Evolutionary conservation across 1,140 invertebrate genomes (phyloP).

Genomic region (Drosophila nigrodunni): DNA sequence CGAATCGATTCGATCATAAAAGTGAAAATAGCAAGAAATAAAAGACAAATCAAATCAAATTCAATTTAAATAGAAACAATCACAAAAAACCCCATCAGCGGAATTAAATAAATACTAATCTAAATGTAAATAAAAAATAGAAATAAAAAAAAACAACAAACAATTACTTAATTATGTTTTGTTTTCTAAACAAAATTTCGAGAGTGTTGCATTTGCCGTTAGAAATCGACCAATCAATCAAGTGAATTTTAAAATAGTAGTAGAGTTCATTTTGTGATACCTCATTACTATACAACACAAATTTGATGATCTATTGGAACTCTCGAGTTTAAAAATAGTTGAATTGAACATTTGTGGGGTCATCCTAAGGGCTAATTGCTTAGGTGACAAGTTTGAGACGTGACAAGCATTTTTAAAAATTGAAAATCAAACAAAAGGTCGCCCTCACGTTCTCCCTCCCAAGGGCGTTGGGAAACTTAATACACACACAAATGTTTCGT

Average conservation of each 20-base stretch:
- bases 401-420: slow-evolving; percentile 35
- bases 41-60: neutral
- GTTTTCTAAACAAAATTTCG: slow-evolving; percentile 3
- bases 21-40: slow-evolving; percentile 43
- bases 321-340: slow-evolving; percentile 29
- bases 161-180: slow-evolving; percentile 24
- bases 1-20: slow-evolving; percentile 45
- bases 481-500: slow-evolving; percentile 41
- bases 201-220: slow-evolving; percentile 16
- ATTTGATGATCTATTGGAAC: slow-evolving; percentile 50
- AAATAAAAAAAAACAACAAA: slow-evolving; percentile 23
- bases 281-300: slow-evolving; percentile 30
- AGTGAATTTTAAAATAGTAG: neutral
- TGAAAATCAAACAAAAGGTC: slow-evolving; percentile 30
- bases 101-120: slow-evolving; percentile 10
- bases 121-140: slow-evolving; percentile 23
- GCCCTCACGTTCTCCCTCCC: slow-evolving; percentile 5
- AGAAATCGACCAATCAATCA: neutral
- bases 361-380: slow-evolving; percentile 35
- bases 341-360: slow-evolving; percentile 37
- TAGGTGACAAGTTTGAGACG: slow-evolving; percentile 19
- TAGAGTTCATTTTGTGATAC: neutral
- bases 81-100: slow-evolving; percentile 4
- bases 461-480: slow-evolving; percentile 23
- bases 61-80: slow-evolving; percentile 29